Percentiles rank a stretch among this genome's conserved stretches.
Conservation (phyloP, 2,113 vertebrate genomes). For the Lagopus muta region DNA sequence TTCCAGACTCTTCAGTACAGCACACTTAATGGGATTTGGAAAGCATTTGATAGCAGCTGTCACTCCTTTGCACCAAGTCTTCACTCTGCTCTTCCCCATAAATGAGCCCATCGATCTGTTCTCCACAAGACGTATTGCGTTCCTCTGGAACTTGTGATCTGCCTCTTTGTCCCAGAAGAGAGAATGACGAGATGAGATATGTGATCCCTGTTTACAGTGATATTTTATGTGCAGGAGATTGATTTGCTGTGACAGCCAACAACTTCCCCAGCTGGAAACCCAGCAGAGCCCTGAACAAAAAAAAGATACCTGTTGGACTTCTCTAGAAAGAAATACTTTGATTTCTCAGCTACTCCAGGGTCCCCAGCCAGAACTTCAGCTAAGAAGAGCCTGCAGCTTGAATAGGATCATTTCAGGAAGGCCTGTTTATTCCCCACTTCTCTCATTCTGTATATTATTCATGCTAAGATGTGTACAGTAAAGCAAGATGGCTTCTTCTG, state of each 20-base stretch:
- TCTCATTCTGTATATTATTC: background rate
- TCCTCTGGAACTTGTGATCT: background rate
- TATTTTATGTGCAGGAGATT: slow-evolving; percentile 29
- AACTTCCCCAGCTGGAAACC: background rate
- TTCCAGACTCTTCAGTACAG: background rate
- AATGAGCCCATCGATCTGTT: background rate
- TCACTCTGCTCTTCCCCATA: background rate
- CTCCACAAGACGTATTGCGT: slow-evolving; percentile 9
- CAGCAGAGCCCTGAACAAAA: background rate
- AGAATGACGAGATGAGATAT: slow-evolving; percentile 19
- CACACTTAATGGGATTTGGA: background rate
- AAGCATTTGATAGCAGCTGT: background rate
- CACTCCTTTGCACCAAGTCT: background rate
- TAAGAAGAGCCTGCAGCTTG: background rate
- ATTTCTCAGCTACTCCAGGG: background rate
- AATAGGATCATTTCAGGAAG: background rate
- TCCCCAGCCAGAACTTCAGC: background rate
- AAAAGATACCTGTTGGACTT: background rate
- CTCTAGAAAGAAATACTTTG: background rate
- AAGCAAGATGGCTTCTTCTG: background rate
- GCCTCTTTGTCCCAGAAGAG: slow-evolving; percentile 15
- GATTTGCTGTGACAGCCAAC: slow-evolving; percentile 2
- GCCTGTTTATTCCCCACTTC: background rate
- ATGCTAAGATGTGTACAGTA: background rate
- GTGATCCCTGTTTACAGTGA: background rate